These are phyloP conservation scores for Porphyrio hochstetteri DNA, from an alignment of 2,113 vertebrate species.

Conservation along the genomic window DNA sequence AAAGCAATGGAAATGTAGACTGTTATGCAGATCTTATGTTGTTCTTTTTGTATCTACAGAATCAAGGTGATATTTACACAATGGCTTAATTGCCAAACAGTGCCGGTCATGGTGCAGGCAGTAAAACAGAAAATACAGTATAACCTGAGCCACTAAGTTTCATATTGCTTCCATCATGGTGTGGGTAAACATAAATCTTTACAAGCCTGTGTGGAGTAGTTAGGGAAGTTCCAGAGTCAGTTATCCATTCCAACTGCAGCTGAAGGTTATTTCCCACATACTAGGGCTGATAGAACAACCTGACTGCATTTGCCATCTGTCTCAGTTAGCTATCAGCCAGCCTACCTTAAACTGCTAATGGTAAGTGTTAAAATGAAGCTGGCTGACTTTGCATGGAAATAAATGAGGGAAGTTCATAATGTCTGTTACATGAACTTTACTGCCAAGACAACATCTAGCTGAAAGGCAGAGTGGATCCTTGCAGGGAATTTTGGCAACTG, in stretches of 20 bases:
- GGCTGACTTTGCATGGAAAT: neutral
- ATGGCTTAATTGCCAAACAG: neutral
- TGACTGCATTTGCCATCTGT: slow-evolving; percentile 30
- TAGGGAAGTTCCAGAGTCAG: neutral
- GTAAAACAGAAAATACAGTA: neutral
- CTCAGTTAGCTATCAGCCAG: neutral
- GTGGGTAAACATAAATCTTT: neutral
- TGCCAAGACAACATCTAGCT: slow-evolving; percentile 21
- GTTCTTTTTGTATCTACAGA: neutral
- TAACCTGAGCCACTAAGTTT: neutral
- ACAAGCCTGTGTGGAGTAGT: neutral
- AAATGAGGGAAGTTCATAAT: slow-evolving; percentile 22
- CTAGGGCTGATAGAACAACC: neutral
- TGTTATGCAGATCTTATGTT: neutral
- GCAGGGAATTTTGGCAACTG: slow-evolving; percentile 6
- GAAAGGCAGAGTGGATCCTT: slow-evolving; percentile 8
- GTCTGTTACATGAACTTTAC: neutral
- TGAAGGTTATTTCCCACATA: slow-evolving; percentile 1
- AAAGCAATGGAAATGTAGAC: neutral
- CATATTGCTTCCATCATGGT: neutral
- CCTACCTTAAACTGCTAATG: slow-evolving; percentile 6
- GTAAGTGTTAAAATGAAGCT: neutral
- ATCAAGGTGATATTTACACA: neutral
- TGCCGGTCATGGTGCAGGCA: neutral
- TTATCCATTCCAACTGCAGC: neutral